Evolutionary conservation across 2,113 vertebrate species (phyloP).

Genomic region (Pedetes capensis): DNA sequence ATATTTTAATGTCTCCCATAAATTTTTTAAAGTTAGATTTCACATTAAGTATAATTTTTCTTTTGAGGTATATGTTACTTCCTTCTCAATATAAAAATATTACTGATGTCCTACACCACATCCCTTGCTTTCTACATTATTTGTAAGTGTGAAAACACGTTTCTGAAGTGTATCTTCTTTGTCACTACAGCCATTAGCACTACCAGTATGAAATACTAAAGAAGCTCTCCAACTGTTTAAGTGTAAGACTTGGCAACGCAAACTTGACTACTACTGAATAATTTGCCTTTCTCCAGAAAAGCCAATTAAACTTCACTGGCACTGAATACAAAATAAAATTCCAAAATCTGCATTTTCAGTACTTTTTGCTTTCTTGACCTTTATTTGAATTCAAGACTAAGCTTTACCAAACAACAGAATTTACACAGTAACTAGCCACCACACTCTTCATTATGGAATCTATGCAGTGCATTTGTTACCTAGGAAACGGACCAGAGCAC

Average conservation of each 20-base stretch:
- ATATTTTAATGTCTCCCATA: not conserved
- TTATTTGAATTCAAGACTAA: constrained; percentile 76
- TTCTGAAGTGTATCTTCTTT: constrained; percentile 45
- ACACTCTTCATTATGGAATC: constrained; percentile 79
- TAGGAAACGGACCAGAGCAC: constrained; percentile 75
- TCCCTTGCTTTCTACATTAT: not conserved
- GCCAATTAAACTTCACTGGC: constrained; percentile 39
- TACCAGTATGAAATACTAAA: not conserved
- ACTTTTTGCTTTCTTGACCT: constrained; percentile 73
- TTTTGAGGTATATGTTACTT: not conserved
- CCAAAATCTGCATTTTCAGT: constrained; percentile 65
- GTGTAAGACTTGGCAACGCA: not conserved
- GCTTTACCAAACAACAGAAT: constrained; percentile 78
- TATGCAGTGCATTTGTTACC: constrained; percentile 71
- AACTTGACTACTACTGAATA: constrained; percentile 48
- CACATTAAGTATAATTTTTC: constrained; percentile 18
- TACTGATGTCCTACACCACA: not conserved
- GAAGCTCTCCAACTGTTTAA: constrained; percentile 32
- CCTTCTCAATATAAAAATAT: constrained; percentile 35
- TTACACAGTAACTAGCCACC: constrained; percentile 74
- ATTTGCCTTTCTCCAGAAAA: constrained; percentile 58
- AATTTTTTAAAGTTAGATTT: constrained; percentile 32
- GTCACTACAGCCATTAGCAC: not conserved
- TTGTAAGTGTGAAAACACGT: constrained; percentile 10
- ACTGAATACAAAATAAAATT: constrained; percentile 48